phyloP scores from a whole-genome alignment of 2,888 invertebrate genomes.

The Eulithis prunata region DNA sequence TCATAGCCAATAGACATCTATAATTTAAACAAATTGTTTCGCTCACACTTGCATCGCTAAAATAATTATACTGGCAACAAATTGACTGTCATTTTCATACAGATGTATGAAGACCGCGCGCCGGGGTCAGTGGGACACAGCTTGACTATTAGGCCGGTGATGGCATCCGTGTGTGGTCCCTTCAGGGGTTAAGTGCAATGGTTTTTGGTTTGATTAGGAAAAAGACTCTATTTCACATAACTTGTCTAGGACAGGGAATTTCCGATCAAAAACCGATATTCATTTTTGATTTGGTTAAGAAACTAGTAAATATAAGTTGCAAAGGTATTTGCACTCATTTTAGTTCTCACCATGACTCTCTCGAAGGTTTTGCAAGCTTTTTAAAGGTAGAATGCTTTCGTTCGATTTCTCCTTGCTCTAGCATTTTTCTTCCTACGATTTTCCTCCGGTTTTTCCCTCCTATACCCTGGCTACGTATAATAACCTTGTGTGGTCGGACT shows the following conservation, averaged over 20 bases:
- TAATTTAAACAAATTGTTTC: slow-evolving; percentile 52
- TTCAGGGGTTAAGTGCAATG: slow-evolving; percentile 3
- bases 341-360: no score
- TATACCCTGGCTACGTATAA: not conserved
- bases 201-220: not conserved
- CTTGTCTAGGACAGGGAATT: no score
- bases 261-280: no score
- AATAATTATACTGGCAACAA: slow-evolving; percentile 68
- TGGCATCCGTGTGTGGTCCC: slow-evolving; percentile 9
- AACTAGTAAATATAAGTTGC: no score
- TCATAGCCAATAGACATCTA: slow-evolving; percentile 31
- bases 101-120: slow-evolving; percentile 52
- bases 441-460: no score
- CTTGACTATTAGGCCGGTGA: slow-evolving; percentile 21
- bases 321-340: no score
- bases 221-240: no score
- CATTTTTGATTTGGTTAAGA: no score
- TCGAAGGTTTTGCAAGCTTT: no score
- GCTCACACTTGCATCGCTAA: slow-evolving; percentile 59
- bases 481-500: slow-evolving; percentile 35
- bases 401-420: no score
- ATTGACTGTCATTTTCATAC: slow-evolving; percentile 73
- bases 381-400: no score
- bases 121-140: slow-evolving; percentile 62
- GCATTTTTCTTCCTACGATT: no score